These are phyloP conservation scores for Octodonta nipae DNA, from an alignment of 2,888 invertebrate genomes.

Conservation along the genomic window DNA sequence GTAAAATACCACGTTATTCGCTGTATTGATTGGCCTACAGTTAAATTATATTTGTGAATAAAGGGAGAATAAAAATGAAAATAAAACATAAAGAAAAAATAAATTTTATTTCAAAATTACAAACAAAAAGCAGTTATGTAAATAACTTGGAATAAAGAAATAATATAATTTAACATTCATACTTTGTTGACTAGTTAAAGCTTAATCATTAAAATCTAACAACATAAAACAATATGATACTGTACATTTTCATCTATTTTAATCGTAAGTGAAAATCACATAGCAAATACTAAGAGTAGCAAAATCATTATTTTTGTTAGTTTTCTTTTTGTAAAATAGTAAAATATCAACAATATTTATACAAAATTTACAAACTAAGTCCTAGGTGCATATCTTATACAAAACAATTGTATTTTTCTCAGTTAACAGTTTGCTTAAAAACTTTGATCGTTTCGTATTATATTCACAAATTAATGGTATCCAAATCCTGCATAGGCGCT, in stretches of 20 bases:
- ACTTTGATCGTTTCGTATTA: conserved; percentile 9
- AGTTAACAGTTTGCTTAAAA: no score
- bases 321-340: conserved; percentile 9
- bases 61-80: conserved; percentile 1
- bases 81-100: conserved; percentile 29
- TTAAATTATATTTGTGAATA: no score
- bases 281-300: conserved; percentile 27
- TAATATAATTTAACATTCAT: conserved; percentile 30
- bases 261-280: conserved; percentile 29
- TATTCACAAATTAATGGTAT: conserved; percentile 53
- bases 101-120: conserved; percentile 34
- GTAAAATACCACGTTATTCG: no score
- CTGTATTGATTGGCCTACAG: no score
- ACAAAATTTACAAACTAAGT: conserved; percentile 10
- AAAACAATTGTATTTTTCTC: no score
- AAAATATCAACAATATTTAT: conserved; percentile 15
- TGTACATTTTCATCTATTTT: conserved; percentile 26
- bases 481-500: conserved; percentile 59
- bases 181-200: conserved; percentile 33
- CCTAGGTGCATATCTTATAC: conserved; percentile 19
- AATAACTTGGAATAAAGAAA: conserved; percentile 31
- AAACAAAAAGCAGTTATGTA: conserved; percentile 31
- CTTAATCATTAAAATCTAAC: conserved; percentile 30
- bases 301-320: conserved; percentile 12
- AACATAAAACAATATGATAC: conserved; percentile 30